These are phyloP conservation scores for Sinelater perroti DNA, from an alignment of 2,888 invertebrate species.

Conservation along the genomic window DNA sequence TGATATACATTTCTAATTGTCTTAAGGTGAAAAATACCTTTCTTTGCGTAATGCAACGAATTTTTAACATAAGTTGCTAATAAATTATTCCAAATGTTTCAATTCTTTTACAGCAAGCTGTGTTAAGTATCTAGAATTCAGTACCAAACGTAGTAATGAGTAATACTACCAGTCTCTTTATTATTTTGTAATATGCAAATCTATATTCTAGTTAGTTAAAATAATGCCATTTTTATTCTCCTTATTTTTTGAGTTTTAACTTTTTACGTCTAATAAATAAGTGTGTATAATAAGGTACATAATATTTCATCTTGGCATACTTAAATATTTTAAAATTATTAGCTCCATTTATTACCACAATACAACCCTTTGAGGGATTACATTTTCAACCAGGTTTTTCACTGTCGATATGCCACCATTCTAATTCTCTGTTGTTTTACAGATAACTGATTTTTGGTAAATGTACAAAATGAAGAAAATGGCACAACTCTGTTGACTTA, in stretches of 20 bases:
- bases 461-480: no score
- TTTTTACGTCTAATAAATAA: neutral
- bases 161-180: neutral
- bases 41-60: neutral
- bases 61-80: conserved; percentile 3
- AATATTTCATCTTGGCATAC: neutral
- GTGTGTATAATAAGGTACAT: neutral
- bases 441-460: no score
- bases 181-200: conserved; percentile 1
- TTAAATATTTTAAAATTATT: conserved; percentile 1
- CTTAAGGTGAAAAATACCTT: neutral
- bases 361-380: conserved; percentile 13
- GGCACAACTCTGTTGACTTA: no score
- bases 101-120: conserved; percentile 6
- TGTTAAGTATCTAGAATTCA: conserved; percentile 6
- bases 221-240: neutral
- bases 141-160: conserved; percentile 1
- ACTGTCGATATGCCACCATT: no score
- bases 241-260: neutral
- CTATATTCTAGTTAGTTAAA: conserved; percentile 3
- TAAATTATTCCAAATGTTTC: conserved; percentile 11
- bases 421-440: no score
- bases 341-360: conserved; percentile 2
- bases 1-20: neutral
- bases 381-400: conserved; percentile 10